A percentile compares a stretch with the other conserved stretches of the same genome.
phyloP scores from a whole-genome alignment of 2,797 vertebrate species.

The Trachops cirrhosus region DNA sequence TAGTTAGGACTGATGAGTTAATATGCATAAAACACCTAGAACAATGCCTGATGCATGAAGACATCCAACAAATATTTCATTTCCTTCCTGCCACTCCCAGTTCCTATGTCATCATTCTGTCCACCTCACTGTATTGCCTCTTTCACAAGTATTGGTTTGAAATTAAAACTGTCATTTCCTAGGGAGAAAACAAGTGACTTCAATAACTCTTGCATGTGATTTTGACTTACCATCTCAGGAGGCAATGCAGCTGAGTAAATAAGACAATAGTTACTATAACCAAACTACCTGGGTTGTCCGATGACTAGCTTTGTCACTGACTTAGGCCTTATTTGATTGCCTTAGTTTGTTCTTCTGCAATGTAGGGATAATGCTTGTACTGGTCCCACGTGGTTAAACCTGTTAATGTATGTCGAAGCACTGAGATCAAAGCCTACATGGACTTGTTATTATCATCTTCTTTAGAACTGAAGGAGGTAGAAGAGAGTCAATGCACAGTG shows the following conservation, averaged over 20 bases:
- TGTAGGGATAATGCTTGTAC: neutral
- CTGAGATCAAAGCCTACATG: neutral
- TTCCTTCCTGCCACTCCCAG: neutral
- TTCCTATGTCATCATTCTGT: neutral
- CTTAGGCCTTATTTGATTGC: neutral
- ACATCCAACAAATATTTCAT: neutral
- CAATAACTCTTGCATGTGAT: neutral
- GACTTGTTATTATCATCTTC: neutral
- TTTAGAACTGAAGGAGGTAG: neutral
- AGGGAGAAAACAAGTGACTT: neutral
- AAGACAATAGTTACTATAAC: neutral
- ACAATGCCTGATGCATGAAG: neutral
- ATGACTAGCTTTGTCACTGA: neutral
- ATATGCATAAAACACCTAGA: neutral
- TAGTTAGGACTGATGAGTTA: neutral
- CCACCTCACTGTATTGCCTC: neutral
- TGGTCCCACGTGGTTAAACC: neutral
- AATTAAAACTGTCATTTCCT: neutral
- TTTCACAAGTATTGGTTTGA: neutral
- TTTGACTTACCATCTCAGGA: neutral
- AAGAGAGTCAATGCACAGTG: neutral
- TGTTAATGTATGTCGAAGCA: neutral
- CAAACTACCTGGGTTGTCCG: neutral
- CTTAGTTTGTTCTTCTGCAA: neutral
- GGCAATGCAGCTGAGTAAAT: neutral